phyloP scores from a whole-genome alignment of 2,113 vertebrate genomes.

The Progne subis region DNA sequence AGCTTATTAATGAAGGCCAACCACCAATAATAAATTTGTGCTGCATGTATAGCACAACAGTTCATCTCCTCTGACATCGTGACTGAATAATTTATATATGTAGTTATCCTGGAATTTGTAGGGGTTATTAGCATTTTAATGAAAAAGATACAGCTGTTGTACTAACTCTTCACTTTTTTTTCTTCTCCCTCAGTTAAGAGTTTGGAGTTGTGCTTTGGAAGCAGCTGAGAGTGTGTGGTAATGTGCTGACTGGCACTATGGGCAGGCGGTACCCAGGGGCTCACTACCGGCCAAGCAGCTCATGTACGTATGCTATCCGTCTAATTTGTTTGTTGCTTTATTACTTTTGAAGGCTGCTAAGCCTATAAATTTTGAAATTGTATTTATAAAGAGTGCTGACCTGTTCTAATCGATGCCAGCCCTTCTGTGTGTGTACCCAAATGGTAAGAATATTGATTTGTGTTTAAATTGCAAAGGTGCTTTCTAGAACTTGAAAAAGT shows the following conservation, averaged over 20 bases:
- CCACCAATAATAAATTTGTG: conserved; percentile 36
- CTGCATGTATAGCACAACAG: neutral
- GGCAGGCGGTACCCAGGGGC: conserved; percentile 77
- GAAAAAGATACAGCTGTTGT: conserved; percentile 63
- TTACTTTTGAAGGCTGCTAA: neutral
- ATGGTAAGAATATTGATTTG: neutral
- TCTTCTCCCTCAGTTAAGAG: conserved; percentile 17
- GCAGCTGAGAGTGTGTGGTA: conserved; percentile 46
- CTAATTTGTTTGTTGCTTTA: neutral
- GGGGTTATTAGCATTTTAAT: conserved; percentile 79
- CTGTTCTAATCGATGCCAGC: neutral
- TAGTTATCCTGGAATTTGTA: conserved; percentile 67
- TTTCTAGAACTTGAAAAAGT: neutral
- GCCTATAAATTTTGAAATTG: neutral
- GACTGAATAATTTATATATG: conserved; percentile 72
- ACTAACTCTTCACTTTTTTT: conserved; percentile 66
- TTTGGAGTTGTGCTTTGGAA: conserved; percentile 24
- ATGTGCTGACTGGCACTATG: conserved; percentile 80
- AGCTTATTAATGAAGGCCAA: conserved; percentile 36
- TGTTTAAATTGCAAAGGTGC: neutral
- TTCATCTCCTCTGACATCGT: conserved; percentile 35
- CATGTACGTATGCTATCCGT: conserved; percentile 71
- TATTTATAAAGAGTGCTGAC: conserved; percentile 21
- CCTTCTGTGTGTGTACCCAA: neutral
- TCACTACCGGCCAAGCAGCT: conserved; percentile 72